Percentiles rank a stretch among this genome's conserved stretches.
These are phyloP conservation scores for Prionace glauca DNA, from an alignment of 2,797 vertebrate species.

Conservation along the genomic window DNA sequence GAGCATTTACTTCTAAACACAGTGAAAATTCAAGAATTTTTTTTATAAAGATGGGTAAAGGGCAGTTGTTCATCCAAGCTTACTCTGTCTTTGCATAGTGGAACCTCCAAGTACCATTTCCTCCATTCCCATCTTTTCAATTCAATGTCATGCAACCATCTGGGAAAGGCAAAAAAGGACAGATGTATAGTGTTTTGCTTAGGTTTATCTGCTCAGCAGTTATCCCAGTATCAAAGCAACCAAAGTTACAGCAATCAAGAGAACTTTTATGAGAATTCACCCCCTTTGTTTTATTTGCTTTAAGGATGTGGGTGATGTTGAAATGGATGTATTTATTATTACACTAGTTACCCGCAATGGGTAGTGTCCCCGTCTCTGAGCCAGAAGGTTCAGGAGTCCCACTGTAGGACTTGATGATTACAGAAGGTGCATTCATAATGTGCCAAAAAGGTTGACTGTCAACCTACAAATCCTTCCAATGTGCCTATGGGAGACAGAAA, in stretches of 20 bases:
- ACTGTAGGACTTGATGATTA: neutral
- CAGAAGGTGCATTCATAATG: neutral
- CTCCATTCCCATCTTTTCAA: neutral
- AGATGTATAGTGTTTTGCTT: neutral
- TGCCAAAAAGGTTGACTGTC: neutral
- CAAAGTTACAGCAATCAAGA: neutral
- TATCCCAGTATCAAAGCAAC: no score
- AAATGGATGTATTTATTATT: neutral
- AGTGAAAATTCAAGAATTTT: neutral
- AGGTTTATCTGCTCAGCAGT: neutral
- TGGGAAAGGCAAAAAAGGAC: neutral
- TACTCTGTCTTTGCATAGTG: neutral
- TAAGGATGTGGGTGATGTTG: neutral
- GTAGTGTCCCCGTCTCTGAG: neutral
- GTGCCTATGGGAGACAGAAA: neutral
- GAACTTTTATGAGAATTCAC: neutral
- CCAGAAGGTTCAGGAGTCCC: neutral
- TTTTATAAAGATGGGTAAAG: neutral
- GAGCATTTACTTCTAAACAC: neutral
- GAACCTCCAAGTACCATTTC: neutral
- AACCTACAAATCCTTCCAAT: neutral
- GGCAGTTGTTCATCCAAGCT: neutral
- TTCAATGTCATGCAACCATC: neutral
- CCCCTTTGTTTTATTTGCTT: neutral
- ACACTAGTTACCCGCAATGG: no score